Base-by-base conservation (phyloP, 2,113 vertebrate species). In the Engystomops pustulosus region DNA sequence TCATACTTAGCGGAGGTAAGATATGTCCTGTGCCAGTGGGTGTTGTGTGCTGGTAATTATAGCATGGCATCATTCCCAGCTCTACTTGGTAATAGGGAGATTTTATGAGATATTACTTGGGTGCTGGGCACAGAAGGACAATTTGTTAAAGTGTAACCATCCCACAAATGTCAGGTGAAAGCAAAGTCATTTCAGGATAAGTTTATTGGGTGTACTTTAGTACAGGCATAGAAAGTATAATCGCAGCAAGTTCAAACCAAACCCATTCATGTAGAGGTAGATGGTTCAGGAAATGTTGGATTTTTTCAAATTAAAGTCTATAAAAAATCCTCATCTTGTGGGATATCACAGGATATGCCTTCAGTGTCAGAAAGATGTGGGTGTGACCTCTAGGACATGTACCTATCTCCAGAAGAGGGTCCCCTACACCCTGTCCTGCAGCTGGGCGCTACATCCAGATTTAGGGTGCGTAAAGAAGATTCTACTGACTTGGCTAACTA, bases 1-100 rank as follows among this genome's bases (percentile, higher is more conserved):
- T 99, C 81, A 99, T 99, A 89, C 96, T 99, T 86, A 99, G 98
- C 36, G 98, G 98, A 91, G 98, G 98, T 99, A 90, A 92, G 95
- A 45, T 60, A n/a, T 72, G 15, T n/a, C n/a, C 62, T 47, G 60
- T 80, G 62, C 25, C 68, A 41, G 68, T 11, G 36, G 36, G 41
- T 72, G 70, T 17, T 47, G 2, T 74, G 8, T 25, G 30, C 32
- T 74, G 25, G 27, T 30, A 3, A 15, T 53, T 45, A 18, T 53
- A 55, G 18, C n/a, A 4, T 41, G 75, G 34, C 32, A 41, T 27
- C n/a, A 3, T 41, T 23, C 51, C 53, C 12, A 78, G 75, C 34
- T 60, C 17, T 20, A 25, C 20, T 55, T 53, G 34, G 17, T 72
- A 25, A 47, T 75, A 15, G 27, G 25, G 15, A 55, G 51, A 60